Base-by-base conservation (phyloP, 1,140 invertebrate genomes). In the Berghia stephanieae region DNA sequence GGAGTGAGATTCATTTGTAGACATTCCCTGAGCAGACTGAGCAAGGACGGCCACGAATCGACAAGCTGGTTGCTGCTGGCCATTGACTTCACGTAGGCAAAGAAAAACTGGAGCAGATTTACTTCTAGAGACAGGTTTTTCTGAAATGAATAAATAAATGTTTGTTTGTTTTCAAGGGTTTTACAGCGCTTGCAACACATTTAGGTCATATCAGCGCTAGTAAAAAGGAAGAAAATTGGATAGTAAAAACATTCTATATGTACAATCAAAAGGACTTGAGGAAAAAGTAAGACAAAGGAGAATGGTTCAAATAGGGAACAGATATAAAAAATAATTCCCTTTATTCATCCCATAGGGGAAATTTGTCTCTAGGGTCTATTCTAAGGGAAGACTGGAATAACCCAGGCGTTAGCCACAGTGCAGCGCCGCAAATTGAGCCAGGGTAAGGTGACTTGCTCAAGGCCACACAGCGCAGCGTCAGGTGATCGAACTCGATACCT, bases 21-120 rank as follows among this genome's bases (percentile, higher is more conserved):
- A 57, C 93, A 93, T 81, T 97, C 96, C 82, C 93, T 93, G n/a
- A 96, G 90, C 40, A 97, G 91, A n/a, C 92, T 90, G 18, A 95
- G 88, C 55, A 97, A 88, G 0, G 94, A 93, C 8, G 90, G 90
- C 95, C 96, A 97, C 0, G 94, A 94, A 86, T 96, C 94, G 3
- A 92, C 90, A 16, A 97, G 89, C 79, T 94, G 94, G 38, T 92
- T 91, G 0, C 92, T 92, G 49, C 88, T 92, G 24, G 69, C 24
- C 55, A 86, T 85, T 40, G 87, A 83, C 83, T 93, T 92, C 88
- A 96, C 93, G 83, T 96, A 96, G 83, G 94, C 92, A 75, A 91
- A 91, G 84, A 93, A 92, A 78, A 94, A 90, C 85, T 94, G 93
- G 36, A 94, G 86, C 78, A 92, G 86, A 78, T 91, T 91, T 36